These are phyloP conservation scores for Thunnus maccoyii DNA, from an alignment of 2,113 vertebrate species.

Conservation along the genomic window DNA sequence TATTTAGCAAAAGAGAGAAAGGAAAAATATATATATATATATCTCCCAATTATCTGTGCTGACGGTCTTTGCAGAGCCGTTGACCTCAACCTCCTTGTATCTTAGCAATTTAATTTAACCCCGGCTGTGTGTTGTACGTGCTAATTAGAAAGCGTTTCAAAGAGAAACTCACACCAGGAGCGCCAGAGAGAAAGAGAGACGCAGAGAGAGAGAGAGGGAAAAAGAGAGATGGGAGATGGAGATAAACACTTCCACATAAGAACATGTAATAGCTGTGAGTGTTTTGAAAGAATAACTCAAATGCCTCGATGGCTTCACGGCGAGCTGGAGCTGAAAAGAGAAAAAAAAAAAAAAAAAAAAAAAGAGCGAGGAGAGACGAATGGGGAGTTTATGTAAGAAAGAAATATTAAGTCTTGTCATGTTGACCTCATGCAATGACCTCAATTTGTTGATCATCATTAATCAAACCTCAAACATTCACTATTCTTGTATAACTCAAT, in stretches of 20 bases:
- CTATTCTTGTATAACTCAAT: too few relatives aligned
- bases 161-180: slow-evolving; percentile 71
- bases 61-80: slow-evolving; percentile 77
- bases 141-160: slow-evolving; percentile 84
- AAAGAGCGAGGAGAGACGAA: not conserved
- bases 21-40: slow-evolving; percentile 11
- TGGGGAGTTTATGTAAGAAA: not conserved
- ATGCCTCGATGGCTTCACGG: slow-evolving; percentile 33
- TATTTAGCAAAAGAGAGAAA: slow-evolving; percentile 64
- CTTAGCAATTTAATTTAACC: slow-evolving; percentile 86
- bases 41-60: slow-evolving; percentile 82
- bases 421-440: not conserved
- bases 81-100: slow-evolving; percentile 83
- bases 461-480: not conserved
- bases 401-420: not conserved
- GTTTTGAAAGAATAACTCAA: slow-evolving; percentile 50
- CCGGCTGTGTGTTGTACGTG: slow-evolving; percentile 66
- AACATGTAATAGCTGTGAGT: slow-evolving; percentile 54
- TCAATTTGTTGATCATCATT: slow-evolving; percentile 26
- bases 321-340: slow-evolving; percentile 16
- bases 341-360: too few relatives aligned
- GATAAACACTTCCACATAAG: slow-evolving; percentile 67
- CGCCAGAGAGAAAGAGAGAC: slow-evolving; percentile 22
- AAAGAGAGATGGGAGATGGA: slow-evolving; percentile 42
- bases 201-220: slow-evolving; percentile 1